Evolutionary conservation across 2,113 vertebrate genomes (phyloP), one percentile per base, ranked within the genome.

Genomic region (Clarias batrachus): DNA sequence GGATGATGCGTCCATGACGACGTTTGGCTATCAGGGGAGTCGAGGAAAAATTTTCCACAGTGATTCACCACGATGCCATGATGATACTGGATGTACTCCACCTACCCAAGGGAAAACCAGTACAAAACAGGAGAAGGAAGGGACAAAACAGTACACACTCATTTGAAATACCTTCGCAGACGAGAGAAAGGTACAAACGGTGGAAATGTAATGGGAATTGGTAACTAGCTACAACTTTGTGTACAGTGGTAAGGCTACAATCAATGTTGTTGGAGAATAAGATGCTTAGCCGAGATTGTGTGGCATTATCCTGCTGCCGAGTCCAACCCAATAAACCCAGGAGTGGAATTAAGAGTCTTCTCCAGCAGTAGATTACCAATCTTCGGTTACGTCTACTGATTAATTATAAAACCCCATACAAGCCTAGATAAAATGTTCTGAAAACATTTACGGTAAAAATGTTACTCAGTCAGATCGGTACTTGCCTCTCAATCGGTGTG

Each of bases 241-340:
- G 30, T 10, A n/a, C 41, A 33, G n/a, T 33, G 4, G 25, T 62
- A 68, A 33, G 60, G 60, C 81, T 83, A 79, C 70, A 73, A 77
- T 54, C 81, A 59, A 76, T 33, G 27, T 33, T 78, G 30, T 70
- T 65, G 52, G 23, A 25, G 48, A 83, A n/a, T 86, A 90, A 89
- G 86, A 83, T 84, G 89, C 85, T 88, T 91, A 88, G 66, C 33
- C 14, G 84, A 89, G 88, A 86, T 83, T 85, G 87, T 9, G 52
- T 10, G 11, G 87, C 21, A 71, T 86, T 77, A 88, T 54, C 89
- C 60, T 71, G 62, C 60, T 23, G 81, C 59, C 37, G 81, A 83
- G 54, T 70, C n/a, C 52, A 80, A 60, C 54, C 62, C 56, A 86
- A 80, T 90, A 87, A 48, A 83, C 63, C 41, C 41, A 76, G 54